phyloP scores from a whole-genome alignment of 2,797 vertebrate species.

The Mallotus villosus region DNA sequence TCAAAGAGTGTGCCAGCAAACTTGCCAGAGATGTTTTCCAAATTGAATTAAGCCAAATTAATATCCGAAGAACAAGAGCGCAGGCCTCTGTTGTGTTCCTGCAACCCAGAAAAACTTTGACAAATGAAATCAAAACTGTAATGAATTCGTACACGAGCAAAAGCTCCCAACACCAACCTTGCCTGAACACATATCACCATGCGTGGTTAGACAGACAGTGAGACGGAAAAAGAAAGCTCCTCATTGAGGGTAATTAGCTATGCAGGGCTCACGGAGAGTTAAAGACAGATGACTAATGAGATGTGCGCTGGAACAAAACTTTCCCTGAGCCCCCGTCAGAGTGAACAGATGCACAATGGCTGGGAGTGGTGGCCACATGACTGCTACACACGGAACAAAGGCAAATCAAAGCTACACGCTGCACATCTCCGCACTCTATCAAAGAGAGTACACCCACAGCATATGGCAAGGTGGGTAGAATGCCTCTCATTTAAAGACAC shows the following conservation, averaged over 20 bases:
- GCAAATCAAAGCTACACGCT: conserved; percentile 7
- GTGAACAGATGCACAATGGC: conserved; percentile 52
- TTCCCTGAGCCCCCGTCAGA: conserved; percentile 39
- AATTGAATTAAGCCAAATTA: conserved; percentile 80
- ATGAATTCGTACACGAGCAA: conserved; percentile 55
- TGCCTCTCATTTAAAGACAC: background rate
- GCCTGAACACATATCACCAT: conserved; percentile 51
- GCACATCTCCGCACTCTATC: conserved; percentile 3
- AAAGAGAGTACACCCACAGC: conserved; percentile 3
- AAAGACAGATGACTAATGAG: conserved; percentile 64
- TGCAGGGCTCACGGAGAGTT: conserved; percentile 49
- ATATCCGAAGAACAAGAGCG: conserved; percentile 67
- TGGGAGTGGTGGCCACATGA: conserved; percentile 32
- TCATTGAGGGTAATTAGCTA: conserved; percentile 49
- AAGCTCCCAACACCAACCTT: conserved; percentile 38
- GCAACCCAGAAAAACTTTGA: conserved; percentile 47
- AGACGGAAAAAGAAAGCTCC: conserved; percentile 16
- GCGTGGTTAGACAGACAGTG: conserved; percentile 49
- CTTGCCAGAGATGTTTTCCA: conserved; percentile 77
- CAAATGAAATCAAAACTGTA: conserved; percentile 55
- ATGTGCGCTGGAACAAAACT: conserved; percentile 63
- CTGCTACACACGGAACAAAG: conserved; percentile 19
- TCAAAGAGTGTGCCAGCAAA: conserved; percentile 78
- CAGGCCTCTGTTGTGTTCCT: conserved; percentile 57
- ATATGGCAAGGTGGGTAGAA: conserved; percentile 24